Conservation (phyloP, 2,113 vertebrate genomes). For the Oncorhynchus masou region DNA sequence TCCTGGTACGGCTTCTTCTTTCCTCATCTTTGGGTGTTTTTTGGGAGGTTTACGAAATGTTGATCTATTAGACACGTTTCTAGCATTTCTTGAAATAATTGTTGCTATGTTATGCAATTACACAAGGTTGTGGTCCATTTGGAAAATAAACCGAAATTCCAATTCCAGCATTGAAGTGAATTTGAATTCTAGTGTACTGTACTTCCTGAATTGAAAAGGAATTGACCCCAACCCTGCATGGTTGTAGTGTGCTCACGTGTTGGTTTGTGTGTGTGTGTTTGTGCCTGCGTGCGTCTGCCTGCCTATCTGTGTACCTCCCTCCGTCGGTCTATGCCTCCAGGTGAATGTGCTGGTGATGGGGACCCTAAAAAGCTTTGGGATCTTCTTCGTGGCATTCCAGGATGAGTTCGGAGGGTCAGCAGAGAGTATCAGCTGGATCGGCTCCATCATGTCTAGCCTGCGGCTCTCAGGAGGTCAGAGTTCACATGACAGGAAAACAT, state of each 20-base stretch:
- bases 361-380: slow-evolving; percentile 86
- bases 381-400: slow-evolving; percentile 92
- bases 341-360: slow-evolving; percentile 90
- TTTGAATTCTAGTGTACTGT: no score
- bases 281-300: background rate
- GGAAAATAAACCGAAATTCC: no score
- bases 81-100: background rate
- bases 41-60: background rate
- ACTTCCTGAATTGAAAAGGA: no score
- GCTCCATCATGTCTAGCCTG: slow-evolving; percentile 90
- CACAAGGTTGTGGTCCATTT: no score
- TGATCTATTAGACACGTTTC: background rate
- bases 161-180: no score
- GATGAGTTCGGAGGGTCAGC: slow-evolving; percentile 87
- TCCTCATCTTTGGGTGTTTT: background rate
- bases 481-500: background rate
- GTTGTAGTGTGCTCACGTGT: no score
- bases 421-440: slow-evolving; percentile 89
- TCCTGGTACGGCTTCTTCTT: slow-evolving; percentile 76
- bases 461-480: slow-evolving; percentile 84
- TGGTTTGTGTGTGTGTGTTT: background rate
- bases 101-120: no score
- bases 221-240: no score
- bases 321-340: slow-evolving; percentile 56
- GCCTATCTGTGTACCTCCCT: background rate